A percentile compares a stretch with the other conserved stretches of the same genome.
Evolutionary conservation across 2,888 invertebrate genomes (phyloP).

Genomic region (Dynastes hyllus): DNA sequence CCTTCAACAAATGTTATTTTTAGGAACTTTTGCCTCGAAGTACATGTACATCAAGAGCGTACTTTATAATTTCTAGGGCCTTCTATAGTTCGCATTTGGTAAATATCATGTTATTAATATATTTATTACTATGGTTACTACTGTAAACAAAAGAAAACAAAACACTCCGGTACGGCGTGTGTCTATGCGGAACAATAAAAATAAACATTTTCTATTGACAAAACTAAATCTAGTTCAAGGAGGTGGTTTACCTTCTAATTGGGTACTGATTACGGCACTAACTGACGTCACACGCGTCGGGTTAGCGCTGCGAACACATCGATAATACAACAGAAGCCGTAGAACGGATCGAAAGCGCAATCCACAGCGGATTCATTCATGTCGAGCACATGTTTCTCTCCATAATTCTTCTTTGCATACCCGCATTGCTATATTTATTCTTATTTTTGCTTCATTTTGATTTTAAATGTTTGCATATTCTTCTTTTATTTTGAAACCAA

Average conservation of each 20-base stretch:
- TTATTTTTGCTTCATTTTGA: too few relatives aligned
- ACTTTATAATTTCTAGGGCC: too few relatives aligned
- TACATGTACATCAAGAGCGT: too few relatives aligned
- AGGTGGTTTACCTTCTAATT: slow-evolving; percentile 62
- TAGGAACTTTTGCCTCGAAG: too few relatives aligned
- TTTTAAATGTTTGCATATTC: too few relatives aligned
- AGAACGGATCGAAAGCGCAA: slow-evolving; percentile 31
- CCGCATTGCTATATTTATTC: too few relatives aligned
- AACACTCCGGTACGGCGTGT: slow-evolving; percentile 20
- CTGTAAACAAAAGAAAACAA: slow-evolving; percentile 12
- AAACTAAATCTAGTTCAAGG: slow-evolving; percentile 62
- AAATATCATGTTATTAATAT: neutral
- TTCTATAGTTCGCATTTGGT: too few relatives aligned
- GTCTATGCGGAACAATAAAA: slow-evolving; percentile 57
- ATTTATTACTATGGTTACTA: slow-evolving; percentile 43
- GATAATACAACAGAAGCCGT: slow-evolving; percentile 50
- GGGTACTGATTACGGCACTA: slow-evolving; percentile 60
- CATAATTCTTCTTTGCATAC: neutral
- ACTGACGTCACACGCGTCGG: slow-evolving; percentile 57
- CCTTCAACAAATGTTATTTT: too few relatives aligned
- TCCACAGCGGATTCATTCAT: slow-evolving; percentile 31
- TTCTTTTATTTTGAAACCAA: too few relatives aligned
- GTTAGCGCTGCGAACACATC: slow-evolving; percentile 31
- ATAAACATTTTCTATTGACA: slow-evolving; percentile 61
- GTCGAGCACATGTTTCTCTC: neutral